Percentiles rank a stretch among this genome's conserved stretches.
These are phyloP conservation scores for pig (Sus scrofa) DNA, from an alignment of 2,113 vertebrate species.

Conservation along the genomic window DNA sequence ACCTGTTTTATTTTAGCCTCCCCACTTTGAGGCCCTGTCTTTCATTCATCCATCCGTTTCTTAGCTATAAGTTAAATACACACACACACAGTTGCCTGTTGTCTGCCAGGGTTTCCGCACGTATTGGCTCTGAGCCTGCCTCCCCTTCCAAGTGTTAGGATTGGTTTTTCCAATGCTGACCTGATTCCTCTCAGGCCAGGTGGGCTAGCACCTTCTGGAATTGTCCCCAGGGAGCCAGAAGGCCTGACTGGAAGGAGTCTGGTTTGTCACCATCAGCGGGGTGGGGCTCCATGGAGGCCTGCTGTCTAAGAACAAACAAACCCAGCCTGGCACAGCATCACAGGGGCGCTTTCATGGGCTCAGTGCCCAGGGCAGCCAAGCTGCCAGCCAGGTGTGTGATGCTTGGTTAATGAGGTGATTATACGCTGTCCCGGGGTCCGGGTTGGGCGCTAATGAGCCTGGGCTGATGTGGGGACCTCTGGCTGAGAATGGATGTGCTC, in stretches of 20 bases:
- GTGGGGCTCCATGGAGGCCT: constrained; percentile 8
- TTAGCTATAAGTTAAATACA: not conserved
- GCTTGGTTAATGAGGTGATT: constrained; percentile 47
- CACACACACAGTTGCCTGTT: no score
- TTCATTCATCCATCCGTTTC: not conserved
- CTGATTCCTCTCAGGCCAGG: not conserved
- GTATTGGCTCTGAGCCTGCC: not conserved
- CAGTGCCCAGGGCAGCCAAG: not conserved
- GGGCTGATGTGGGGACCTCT: not conserved
- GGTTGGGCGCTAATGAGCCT: not conserved
- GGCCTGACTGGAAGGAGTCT: not conserved
- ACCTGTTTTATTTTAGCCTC: no score
- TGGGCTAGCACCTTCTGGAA: not conserved
- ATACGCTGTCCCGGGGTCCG: fast-evolving
- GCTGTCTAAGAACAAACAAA: constrained; percentile 50
- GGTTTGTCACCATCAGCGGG: not conserved
- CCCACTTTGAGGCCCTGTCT: not conserved
- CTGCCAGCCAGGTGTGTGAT: not conserved
- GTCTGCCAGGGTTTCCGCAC: not conserved
- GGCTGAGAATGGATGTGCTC: not conserved
- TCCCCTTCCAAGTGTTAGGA: not conserved
- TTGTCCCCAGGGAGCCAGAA: not conserved
- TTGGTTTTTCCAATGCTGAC: not conserved
- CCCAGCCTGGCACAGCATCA: not conserved
- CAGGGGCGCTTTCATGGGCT: not conserved